Base-by-base conservation (phyloP, 2,888 invertebrate species). In the Malacosoma neustria region DNA sequence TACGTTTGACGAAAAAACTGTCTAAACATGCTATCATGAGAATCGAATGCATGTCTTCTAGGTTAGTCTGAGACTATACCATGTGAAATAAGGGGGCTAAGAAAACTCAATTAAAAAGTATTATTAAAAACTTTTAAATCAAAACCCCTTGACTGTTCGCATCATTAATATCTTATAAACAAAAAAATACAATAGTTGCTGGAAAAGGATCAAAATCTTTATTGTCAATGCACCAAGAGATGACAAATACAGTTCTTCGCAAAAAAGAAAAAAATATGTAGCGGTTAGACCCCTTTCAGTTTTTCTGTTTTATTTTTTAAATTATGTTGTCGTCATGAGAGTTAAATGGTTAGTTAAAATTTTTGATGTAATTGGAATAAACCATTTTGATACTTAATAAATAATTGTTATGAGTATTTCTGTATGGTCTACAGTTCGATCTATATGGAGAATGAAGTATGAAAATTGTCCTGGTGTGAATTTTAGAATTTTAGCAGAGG, bases 311-410 rank as follows among this genome's bases (percentile, higher is more conserved):
- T 49, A 48, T 43, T 57, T 56, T 62, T 50, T 45, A 60, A 63
- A 69, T 72, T 64, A 72, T 66, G 63, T 61, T 69, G 62, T 70
- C 65, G 51, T 53, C 57, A 63, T 63, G 60, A 57, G 69, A 70
- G 68, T 69, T 63, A 63, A 64, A 69, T 69, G 60, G 57, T 58
- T 38, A 40, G 40, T 50, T 54, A 54, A 58, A 54, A 52, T 50
- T 49, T 52, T 43, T 46, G 40, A 12, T 41, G 7, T 12, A 39
- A 39, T 36, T 1, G 6, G 34, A 29, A 4, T 29, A 33, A 40
- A 31, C 39, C 31, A 41, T 43, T 40, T 49, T 48, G 49, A 37
- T 51, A 43, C 39, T 43, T 40, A 36, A 43, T 42, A 32, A 9
- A n/a, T n/a, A n/a, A n/a, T n/a, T n/a, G n/a, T n/a, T n/a, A n/a